Percentiles rank a stretch among this genome's conserved stretches.
phyloP scores from a whole-genome alignment of 2,888 invertebrate genomes.

The Rhagium mordax region DNA sequence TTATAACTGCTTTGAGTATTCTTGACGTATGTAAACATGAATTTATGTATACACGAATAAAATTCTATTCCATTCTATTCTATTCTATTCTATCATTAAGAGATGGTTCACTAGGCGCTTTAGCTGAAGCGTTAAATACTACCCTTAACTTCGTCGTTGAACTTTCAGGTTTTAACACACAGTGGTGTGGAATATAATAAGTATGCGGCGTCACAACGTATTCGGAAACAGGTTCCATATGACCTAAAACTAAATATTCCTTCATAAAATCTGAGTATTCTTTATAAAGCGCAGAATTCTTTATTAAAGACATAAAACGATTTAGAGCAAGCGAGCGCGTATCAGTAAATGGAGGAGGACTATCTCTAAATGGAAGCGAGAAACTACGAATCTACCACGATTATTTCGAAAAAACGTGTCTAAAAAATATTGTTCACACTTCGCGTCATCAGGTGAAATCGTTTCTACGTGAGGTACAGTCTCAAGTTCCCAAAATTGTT shows the following conservation, averaged over 20 bases:
- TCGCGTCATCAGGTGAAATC: background rate
- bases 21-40: too few relatives aligned
- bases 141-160: too few relatives aligned
- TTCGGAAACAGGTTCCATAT: too few relatives aligned
- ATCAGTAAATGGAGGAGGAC: background rate
- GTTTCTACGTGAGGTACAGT: background rate
- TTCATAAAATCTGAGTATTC: background rate
- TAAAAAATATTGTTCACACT: background rate
- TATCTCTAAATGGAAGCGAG: background rate
- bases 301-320: background rate
- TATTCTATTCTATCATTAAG: too few relatives aligned
- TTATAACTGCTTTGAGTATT: too few relatives aligned
- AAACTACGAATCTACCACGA: background rate
- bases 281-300: background rate
- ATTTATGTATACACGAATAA: too few relatives aligned
- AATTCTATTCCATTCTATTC: too few relatives aligned
- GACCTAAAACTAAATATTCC: too few relatives aligned
- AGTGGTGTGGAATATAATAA: background rate
- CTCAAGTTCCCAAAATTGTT: background rate
- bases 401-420: too few relatives aligned
- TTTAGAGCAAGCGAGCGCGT: background rate
- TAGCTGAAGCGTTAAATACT: too few relatives aligned
- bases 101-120: too few relatives aligned
- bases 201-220: background rate
- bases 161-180: background rate